phyloP scores from a whole-genome alignment of 2,797 vertebrate species.

The Mormyrops boulengeri region DNA sequence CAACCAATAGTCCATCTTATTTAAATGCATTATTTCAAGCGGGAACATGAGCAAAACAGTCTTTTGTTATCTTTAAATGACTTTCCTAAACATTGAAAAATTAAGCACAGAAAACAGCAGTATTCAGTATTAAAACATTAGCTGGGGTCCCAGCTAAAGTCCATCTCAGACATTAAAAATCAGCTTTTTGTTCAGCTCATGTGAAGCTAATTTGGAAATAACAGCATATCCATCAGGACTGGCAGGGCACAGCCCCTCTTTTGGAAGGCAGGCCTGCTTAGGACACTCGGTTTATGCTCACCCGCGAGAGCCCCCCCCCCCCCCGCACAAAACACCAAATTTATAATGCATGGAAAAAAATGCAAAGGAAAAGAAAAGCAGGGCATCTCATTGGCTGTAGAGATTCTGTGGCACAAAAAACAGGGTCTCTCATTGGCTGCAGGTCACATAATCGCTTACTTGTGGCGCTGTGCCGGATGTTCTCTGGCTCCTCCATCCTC shows the following conservation, averaged over 20 bases:
- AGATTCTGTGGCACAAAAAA: not conserved
- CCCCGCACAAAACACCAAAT: not conserved
- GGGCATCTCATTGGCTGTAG: not conserved
- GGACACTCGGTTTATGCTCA: not conserved
- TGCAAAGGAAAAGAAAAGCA: not conserved
- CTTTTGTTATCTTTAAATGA: not conserved
- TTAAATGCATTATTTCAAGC: not conserved
- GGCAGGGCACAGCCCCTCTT: conserved; percentile 25
- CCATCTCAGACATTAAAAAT: not conserved
- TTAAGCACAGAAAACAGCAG: not conserved
- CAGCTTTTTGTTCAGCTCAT: not conserved
- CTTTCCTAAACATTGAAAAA: not conserved
- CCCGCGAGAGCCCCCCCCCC: not conserved
- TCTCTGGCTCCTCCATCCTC: conserved; percentile 72
- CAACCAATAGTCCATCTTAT: not conserved
- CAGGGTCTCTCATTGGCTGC: not conserved
- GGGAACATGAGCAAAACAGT: not conserved
- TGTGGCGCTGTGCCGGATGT: conserved; percentile 74
- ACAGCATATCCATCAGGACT: not conserved
- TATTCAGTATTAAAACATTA: not conserved
- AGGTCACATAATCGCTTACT: conserved; percentile 63
- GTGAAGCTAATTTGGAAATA: not conserved
- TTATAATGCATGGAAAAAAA: not conserved
- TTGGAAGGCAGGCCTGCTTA: conserved; percentile 31
- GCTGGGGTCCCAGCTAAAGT: not conserved